Conservation (phyloP, 2,113 vertebrate genomes). For the Athene cunicularia region DNA sequence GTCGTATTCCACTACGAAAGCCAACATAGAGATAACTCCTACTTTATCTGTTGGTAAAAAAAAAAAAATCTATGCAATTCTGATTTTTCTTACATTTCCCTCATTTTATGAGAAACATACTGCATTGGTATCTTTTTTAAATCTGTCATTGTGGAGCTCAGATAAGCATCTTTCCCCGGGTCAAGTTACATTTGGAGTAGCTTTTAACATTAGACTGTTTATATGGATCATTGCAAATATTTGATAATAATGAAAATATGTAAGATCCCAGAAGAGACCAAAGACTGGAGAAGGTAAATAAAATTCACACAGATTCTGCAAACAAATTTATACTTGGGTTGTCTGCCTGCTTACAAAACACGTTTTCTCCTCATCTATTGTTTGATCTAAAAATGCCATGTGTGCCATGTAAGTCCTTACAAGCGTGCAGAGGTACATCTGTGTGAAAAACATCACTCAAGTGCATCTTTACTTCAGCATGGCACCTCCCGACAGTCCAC, state of each 20-base stretch:
- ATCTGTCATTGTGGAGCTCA: constrained; percentile 54
- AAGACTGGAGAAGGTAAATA: background rate
- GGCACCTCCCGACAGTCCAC: background rate
- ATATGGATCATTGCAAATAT: constrained; percentile 71
- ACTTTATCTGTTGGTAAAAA: background rate
- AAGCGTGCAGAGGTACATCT: background rate
- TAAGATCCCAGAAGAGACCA: constrained; percentile 21
- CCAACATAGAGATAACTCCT: background rate
- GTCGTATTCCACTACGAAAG: background rate
- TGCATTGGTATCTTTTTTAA: constrained; percentile 29
- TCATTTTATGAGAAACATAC: background rate
- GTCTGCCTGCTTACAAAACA: background rate
- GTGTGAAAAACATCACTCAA: background rate
- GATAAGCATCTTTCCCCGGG: constrained; percentile 66
- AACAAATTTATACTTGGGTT: background rate
- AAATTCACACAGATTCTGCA: background rate
- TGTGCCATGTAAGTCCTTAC: background rate
- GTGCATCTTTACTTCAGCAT: background rate
- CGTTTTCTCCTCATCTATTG: background rate
- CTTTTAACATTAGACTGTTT: constrained; percentile 68
- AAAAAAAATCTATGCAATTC: background rate
- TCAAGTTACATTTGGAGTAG: constrained; percentile 71
- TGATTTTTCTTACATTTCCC: background rate
- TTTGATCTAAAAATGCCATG: background rate
- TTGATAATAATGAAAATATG: constrained; percentile 74